Percentiles rank a stretch among this genome's conserved stretches.
Evolutionary conservation across 1,140 invertebrate genomes (phyloP).

Genomic region (Hyles vespertilio): DNA sequence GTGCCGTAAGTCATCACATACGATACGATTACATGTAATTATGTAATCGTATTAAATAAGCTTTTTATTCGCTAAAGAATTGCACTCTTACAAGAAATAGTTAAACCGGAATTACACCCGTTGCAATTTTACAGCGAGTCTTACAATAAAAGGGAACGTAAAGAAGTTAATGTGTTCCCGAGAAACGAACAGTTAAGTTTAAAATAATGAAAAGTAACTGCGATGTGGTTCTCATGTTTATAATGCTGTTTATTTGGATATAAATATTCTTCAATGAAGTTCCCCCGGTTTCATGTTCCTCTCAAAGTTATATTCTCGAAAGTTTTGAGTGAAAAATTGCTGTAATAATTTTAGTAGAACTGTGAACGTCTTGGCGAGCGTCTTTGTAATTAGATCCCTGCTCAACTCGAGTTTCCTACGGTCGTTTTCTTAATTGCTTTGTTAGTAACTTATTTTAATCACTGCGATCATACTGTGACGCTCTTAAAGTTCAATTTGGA

Average conservation of each 20-base stretch:
- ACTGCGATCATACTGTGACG: conserved; percentile 7
- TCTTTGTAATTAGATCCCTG: conserved; percentile 53
- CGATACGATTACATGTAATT: no score
- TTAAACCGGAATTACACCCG: no score
- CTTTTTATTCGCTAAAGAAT: no score
- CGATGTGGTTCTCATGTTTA: conserved; percentile 12
- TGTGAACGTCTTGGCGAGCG: conserved; percentile 46
- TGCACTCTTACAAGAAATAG: no score
- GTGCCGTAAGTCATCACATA: no score
- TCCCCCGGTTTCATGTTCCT: conserved; percentile 25
- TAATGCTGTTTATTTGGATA: conserved; percentile 28
- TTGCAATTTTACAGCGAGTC: conserved; percentile 10
- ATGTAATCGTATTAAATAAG: no score
- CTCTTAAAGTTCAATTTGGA: conserved; percentile 1
- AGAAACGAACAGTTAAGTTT: conserved; percentile 19
- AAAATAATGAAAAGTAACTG: conserved; percentile 9
- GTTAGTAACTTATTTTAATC: conserved; percentile 40
- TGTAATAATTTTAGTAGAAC: conserved; percentile 56
- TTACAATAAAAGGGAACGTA: conserved; percentile 23
- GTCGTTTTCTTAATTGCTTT: conserved; percentile 53
- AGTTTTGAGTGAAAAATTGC: conserved; percentile 59
- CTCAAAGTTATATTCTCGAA: conserved; percentile 33
- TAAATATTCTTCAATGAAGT: conserved; percentile 30
- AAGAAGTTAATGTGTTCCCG: conserved; percentile 20
- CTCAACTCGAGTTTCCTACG: conserved; percentile 40